These are phyloP conservation scores for Phyllotis vaccarum DNA, from an alignment of 2,797 vertebrate species.

Conservation along the genomic window DNA sequence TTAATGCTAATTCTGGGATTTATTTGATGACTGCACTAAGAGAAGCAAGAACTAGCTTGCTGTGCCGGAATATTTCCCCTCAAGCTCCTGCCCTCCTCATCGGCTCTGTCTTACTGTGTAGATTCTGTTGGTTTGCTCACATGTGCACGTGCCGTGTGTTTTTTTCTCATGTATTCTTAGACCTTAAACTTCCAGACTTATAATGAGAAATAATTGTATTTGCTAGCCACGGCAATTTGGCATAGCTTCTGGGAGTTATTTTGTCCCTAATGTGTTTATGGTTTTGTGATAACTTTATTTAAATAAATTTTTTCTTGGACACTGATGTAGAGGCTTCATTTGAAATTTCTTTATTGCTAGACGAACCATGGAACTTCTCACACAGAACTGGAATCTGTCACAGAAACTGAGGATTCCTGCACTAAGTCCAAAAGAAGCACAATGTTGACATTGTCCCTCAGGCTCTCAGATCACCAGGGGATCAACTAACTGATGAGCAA, in stretches of 20 bases:
- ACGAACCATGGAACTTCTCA: constrained; percentile 95
- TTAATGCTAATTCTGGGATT: not conserved
- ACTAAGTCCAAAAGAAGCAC: constrained; percentile 98
- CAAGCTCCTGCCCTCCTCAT: rapidly evolving
- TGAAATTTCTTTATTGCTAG: constrained; percentile 85
- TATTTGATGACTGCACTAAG: not conserved
- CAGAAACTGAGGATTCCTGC: constrained; percentile 94
- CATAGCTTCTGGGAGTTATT: not conserved
- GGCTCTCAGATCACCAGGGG: constrained; percentile 90
- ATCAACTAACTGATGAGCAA: constrained; percentile 93
- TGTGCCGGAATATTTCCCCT: not conserved
- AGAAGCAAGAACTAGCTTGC: not conserved
- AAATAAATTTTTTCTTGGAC: constrained; percentile 1
- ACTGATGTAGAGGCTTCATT: not conserved
- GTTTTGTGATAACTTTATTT: not conserved
- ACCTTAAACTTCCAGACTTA: not conserved
- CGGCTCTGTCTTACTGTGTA: not conserved
- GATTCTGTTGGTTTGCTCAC: not conserved
- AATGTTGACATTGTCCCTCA: constrained; percentile 94
- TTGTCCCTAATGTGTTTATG: not conserved
- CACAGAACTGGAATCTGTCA: constrained; percentile 94
- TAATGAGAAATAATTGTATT: not conserved
- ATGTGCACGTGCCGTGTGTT: not conserved
- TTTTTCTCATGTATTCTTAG: not conserved
- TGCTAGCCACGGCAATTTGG: not conserved